Evolutionary conservation across 2,888 invertebrate genomes (phyloP), one percentile per base, ranked within the genome.

Genomic region (Prosopocoilus inquinatus): DNA sequence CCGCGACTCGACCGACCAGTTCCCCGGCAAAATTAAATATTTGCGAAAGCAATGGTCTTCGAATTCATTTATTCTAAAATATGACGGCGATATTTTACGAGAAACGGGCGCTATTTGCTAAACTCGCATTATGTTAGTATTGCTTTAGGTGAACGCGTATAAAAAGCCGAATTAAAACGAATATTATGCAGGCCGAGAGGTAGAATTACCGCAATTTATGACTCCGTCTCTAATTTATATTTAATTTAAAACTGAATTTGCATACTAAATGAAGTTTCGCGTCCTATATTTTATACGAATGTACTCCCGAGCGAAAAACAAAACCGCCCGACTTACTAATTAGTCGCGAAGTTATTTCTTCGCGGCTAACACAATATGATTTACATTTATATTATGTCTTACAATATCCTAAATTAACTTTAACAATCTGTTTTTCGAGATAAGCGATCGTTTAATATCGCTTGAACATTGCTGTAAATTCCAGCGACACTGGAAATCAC

Each of bases 221-320:
- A 15, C 32, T 38, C 28, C 38, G 28, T 41, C 28, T 50, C 50
- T 41, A 50, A 41, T 50, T 50, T 50, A 50, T 41, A 50, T 43
- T 50, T 50, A 50, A 50, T 50, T 50, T 50, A 50, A 41, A 41
- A 50, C 41, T 44, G 43, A 50, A 50, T 50, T 50, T 41, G 43
- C 50, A 50, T 50, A 50, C 32, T 43, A 41, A 50, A 50, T 50
- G 50, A 50, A 50, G 41, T 41, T 50, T 32, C 43, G 33, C 50
- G 50, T 50, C 43, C 50, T 44, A 50, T 41, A 50, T 50, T 50
- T 50, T 50, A 39, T 13, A 32, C 50, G 13, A 33, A 47, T 35
- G 34, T 11, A 15, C 15, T 12, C 12, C 9, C 9, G 15, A 12
- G 15, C 47, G 35, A 33, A 47, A 47, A 47, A 46, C 20, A 13